Evolutionary conservation across 2,113 vertebrate species (phyloP), one percentile per base, ranked within the genome.

Genomic region (Spheniscus mendiculus): DNA sequence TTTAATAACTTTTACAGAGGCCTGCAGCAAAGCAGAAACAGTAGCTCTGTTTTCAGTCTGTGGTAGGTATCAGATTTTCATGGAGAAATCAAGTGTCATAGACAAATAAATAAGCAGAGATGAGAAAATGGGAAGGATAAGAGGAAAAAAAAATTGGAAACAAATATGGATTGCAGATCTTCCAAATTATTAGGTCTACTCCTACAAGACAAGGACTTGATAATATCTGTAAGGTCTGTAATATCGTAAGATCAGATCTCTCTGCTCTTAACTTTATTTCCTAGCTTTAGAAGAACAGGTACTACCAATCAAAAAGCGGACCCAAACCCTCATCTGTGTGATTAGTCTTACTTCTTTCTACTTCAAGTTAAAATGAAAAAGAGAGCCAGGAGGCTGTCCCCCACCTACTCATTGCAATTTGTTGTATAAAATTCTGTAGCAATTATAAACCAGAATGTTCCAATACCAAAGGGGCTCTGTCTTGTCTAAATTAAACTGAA

Each of bases 1-100:
- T 53, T 59, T 63, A 47, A n/a, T 19, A 53, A 8, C 16, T 73
- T 72, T 74, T 55, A 66, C n/a, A 83, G 52, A 95, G 45, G 8
- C 45, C 40, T 83, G 72, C 27, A 94, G 50, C 27, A 94, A 78
- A 82, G n/a, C 10, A 89, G 71, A 91, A 81, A 53, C 17, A 69
- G 15, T 15, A 76, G 15, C 52, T 53, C 4, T 34, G 19, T 49
- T 89, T 87, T 55, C 22, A 86, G 13, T 84, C 21, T 81, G 18
- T 47, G 6, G 11, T 11, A 73, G 29, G 20, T 38, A 40, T 15
- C 61, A 81, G 20, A 38, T 85, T 96, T 91, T 88, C 50, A 30
- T 18, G 17, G 6, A 12, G 78, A 63, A 96, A 78, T 87, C 12
- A 49, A 76, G 19, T n/a, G 22, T 74, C 20, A 22, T 27, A 90